These are phyloP conservation scores for Galeopterus variegatus DNA, from an alignment of 2,113 vertebrate species.

Conservation along the genomic window DNA sequence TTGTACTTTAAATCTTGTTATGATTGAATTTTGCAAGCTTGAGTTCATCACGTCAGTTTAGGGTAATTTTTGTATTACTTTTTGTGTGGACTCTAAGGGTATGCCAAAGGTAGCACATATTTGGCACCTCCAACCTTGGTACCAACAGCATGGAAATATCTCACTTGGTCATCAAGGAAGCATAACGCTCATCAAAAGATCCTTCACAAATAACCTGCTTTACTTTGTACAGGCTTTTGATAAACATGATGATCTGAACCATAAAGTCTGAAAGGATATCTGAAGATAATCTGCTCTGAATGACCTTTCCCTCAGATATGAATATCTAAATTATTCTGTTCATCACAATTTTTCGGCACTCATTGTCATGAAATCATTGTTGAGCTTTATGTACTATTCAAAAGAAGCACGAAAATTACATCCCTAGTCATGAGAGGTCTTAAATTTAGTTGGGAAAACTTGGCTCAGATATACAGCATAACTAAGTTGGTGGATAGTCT, in stretches of 20 bases:
- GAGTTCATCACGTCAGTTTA: background rate
- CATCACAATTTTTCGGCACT: background rate
- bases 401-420: background rate
- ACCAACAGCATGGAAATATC: background rate
- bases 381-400: background rate
- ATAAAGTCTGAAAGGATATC: background rate
- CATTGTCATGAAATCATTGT: slow-evolving; percentile 5
- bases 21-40: background rate
- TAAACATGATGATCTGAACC: background rate
- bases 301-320: background rate
- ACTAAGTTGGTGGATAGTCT: background rate
- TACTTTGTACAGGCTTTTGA: background rate
- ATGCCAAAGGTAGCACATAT: background rate
- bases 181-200: background rate
- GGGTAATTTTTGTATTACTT: background rate
- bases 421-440: background rate
- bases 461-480: background rate
- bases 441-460: background rate
- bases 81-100: background rate
- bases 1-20: background rate
- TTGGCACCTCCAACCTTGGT: background rate
- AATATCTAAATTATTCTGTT: background rate
- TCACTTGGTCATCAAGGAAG: background rate
- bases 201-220: background rate
- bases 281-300: background rate